Base-by-base conservation (phyloP, 2,113 vertebrate species). In the Lota lota region DNA sequence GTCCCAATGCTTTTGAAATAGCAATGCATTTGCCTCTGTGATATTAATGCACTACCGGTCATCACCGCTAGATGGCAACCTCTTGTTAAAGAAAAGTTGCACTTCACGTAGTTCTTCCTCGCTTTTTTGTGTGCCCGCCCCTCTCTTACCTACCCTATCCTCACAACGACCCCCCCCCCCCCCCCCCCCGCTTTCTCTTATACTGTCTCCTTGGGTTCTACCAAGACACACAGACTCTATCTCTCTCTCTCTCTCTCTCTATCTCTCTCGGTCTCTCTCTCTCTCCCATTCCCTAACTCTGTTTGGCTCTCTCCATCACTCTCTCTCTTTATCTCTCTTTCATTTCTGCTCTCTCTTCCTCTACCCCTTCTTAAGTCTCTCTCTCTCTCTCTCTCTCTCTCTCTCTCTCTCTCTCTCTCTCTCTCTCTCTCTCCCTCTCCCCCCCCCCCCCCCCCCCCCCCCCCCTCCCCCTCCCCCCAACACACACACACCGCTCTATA, bases 61-160 rank as follows among this genome's bases (percentile, higher is more conserved):
- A 3, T 7, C 4, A 47, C 85, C 89, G 86, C 83, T 82, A 87
- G 89, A 69, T 84, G 89, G 82, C 88, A 83, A 68, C 64, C 19
- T 51, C 62, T 80, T 63, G 24, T 70, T 14, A 3, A 15, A 69
- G 74, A 83, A 85, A 89, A 87, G 85, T 89, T 88, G 61, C 60
- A 67, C 22, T 63, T 81, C 51, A 86, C 82, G 79, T 89, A 72
- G 24, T 65, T 10, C 67, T 68, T 63, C 40, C 64, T 65, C 69
- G 20, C 70, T 17, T 56, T 56, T 56, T n/a, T 18, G 16, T 56
- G 16, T 18, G 53, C 53, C 53, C 53, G 16, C 53, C 53, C 53
- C 53, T 7, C 18, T 17, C 53, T 56, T 56, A 18, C 17, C 17
- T 56, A 14, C 51, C 51, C 12, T 15, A 15, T 14, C 53, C 53